Conservation (phyloP, 2,797 vertebrate species). For the Lindbergichthys nudifrons region DNA sequence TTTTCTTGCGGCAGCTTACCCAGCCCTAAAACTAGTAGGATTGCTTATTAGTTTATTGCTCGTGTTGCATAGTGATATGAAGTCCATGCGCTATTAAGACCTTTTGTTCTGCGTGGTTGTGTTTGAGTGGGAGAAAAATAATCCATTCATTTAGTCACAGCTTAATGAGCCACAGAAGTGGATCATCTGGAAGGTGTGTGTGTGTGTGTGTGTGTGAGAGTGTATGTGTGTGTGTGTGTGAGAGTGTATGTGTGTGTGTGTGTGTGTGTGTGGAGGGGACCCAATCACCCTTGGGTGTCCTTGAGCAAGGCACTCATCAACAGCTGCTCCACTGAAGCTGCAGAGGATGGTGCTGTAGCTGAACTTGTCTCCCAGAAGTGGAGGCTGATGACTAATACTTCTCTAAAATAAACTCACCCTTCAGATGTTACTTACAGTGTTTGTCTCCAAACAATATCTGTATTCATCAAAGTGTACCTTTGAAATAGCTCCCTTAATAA, state of each 20-base stretch:
- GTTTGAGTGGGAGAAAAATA: too few species aligned
- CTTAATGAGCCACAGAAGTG: slow-evolving; percentile 23
- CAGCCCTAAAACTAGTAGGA: too few species aligned
- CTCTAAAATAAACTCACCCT: slow-evolving; percentile 12
- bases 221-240: not conserved
- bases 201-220: too few species aligned
- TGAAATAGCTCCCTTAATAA: slow-evolving; percentile 47
- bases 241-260: not conserved
- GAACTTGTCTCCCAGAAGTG: not conserved
- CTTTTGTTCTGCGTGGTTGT: too few species aligned
- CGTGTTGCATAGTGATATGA: too few species aligned
- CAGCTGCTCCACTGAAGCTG: slow-evolving; percentile 40
- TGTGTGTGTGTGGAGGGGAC: slow-evolving; percentile 2
- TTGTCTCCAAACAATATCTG: slow-evolving; percentile 29
- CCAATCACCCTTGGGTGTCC: slow-evolving; percentile 40
- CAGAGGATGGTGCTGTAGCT: slow-evolving; percentile 1
- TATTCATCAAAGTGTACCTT: slow-evolving; percentile 32
- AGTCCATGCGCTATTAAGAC: too few species aligned
- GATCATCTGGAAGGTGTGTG: slow-evolving; percentile 5
- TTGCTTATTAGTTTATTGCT: too few species aligned
- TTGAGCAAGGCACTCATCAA: slow-evolving; percentile 66
- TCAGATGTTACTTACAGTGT: slow-evolving; percentile 12
- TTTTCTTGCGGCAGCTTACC: too few species aligned
- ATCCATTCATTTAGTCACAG: not conserved
- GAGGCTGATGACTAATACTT: not conserved